Evolutionary conservation across 2,888 invertebrate genomes (phyloP).

Genomic region (Drosophila kambysellisi): DNA sequence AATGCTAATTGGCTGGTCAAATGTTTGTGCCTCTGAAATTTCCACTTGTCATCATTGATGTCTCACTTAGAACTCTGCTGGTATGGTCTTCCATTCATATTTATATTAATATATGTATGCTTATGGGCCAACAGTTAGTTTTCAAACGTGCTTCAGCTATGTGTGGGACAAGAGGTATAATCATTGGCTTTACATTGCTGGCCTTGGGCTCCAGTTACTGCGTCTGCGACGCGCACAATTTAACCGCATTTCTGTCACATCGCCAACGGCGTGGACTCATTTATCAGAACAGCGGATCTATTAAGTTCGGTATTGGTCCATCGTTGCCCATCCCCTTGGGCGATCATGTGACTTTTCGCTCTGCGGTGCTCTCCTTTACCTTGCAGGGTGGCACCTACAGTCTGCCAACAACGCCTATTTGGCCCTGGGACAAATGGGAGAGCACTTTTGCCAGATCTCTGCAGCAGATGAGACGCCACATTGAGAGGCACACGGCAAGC

Average conservation of each 20-base stretch:
- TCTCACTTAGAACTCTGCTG: constrained; percentile 46
- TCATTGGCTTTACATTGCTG: constrained; percentile 20
- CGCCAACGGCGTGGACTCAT: constrained; percentile 68
- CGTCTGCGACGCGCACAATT: constrained; percentile 36
- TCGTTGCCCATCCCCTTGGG: constrained; percentile 75
- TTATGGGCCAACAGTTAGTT: constrained; percentile 44
- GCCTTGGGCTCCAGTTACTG: constrained; percentile 4
- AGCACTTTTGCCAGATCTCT: constrained; percentile 74
- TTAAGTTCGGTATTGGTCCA: constrained; percentile 72
- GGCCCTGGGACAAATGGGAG: constrained; percentile 83
- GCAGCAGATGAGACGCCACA: constrained; percentile 57
- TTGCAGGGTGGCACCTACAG: constrained; percentile 80
- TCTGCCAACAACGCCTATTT: constrained; percentile 76
- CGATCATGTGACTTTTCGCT: constrained; percentile 80
- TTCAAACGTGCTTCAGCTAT: constrained; percentile 36
- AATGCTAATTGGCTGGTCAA: constrained; percentile 69
- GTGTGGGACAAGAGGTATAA: constrained; percentile 27
- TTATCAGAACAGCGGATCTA: constrained; percentile 65
- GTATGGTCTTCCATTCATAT: background rate
- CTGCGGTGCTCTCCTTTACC: constrained; percentile 74
- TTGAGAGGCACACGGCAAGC: constrained; percentile 56
- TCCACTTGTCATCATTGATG: constrained; percentile 62
- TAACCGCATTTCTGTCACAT: constrained; percentile 64
- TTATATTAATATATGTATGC: background rate
- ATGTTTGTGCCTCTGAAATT: constrained; percentile 63